Evolutionary conservation across 2,113 vertebrate genomes (phyloP).

Genomic region (Circaetus cinerascens): DNA sequence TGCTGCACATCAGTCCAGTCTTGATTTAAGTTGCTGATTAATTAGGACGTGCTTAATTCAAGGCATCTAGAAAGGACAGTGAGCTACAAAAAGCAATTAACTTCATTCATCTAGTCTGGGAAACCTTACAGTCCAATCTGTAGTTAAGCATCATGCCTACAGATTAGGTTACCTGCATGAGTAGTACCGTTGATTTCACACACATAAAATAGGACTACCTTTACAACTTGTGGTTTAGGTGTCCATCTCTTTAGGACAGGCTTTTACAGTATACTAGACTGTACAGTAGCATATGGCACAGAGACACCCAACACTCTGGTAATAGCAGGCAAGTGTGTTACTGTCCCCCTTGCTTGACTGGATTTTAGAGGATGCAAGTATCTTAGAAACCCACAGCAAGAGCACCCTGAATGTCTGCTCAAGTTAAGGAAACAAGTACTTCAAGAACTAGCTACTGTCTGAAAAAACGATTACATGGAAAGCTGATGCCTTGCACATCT

Average conservation of each 20-base stretch:
- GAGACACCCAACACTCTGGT: background rate
- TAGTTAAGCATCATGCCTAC: background rate
- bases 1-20: background rate
- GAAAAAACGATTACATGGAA: background rate
- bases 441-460: background rate
- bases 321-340: background rate
- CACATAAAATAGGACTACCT: background rate
- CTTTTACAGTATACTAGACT: background rate
- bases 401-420: fast-evolving
- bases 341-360: background rate
- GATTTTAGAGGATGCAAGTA: background rate
- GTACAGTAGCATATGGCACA: fast-evolving
- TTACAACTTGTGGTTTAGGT: background rate
- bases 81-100: background rate
- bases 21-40: background rate
- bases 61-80: background rate
- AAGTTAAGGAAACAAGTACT: background rate
- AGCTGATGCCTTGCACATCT: background rate
- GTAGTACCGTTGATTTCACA: background rate
- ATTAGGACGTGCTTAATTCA: background rate
- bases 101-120: background rate
- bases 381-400: background rate
- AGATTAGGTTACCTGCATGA: background rate
- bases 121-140: background rate
- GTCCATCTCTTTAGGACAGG: background rate